phyloP scores from a whole-genome alignment of 2,888 invertebrate genomes.

The Eupithecia pulchellata region DNA sequence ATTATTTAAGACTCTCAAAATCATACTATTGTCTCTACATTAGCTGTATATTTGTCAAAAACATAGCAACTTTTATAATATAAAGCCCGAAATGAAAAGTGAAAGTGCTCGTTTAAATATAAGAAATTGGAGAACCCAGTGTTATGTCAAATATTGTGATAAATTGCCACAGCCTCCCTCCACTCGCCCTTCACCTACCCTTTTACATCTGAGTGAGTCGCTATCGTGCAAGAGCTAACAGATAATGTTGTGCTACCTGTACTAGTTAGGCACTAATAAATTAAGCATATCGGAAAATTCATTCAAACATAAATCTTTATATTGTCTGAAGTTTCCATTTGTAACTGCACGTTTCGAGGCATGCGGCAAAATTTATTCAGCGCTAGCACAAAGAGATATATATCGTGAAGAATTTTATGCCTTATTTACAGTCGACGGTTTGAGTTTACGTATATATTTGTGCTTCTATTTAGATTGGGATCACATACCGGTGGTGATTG shows the following conservation, averaged over 20 bases:
- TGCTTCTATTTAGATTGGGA: background rate
- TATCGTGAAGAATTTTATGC: background rate
- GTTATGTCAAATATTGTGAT: too few species aligned
- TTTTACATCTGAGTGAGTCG: background rate
- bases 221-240: background rate
- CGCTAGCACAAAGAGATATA: background rate
- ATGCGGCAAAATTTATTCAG: slow-evolving; percentile 3
- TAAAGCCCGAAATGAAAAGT: too few species aligned
- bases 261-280: background rate
- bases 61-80: too few species aligned
- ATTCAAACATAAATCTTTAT: background rate
- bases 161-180: too few species aligned
- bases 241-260: background rate
- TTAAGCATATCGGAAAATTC: background rate
- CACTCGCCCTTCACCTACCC: background rate
- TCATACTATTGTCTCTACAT: too few species aligned
- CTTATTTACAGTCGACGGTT: background rate
- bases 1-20: too few species aligned
- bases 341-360: slow-evolving; percentile 1
- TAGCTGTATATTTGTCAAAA: too few species aligned
- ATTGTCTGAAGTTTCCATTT: background rate
- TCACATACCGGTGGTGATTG: background rate
- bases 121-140: too few species aligned
- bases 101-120: too few species aligned
- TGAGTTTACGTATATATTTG: background rate